Base-by-base conservation (phyloP, 2,888 invertebrate species). In the Trissolcus brochymenae region DNA sequence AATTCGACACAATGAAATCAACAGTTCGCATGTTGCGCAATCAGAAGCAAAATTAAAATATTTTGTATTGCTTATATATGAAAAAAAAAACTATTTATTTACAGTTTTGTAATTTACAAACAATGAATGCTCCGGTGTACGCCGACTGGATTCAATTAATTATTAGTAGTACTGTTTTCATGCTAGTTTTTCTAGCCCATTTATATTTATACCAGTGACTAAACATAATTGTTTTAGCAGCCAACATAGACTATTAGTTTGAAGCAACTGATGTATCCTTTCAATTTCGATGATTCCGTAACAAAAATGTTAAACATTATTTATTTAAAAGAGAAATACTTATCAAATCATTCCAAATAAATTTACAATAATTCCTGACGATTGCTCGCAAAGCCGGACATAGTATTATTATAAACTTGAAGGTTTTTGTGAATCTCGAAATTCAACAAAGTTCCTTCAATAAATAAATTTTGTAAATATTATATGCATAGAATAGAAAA, bases 401-500 rank as follows among this genome's bases (percentile, higher is more conserved):
- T 74, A 67, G 74, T 73, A 74, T 66, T 73, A 73, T 66, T 66
- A 16, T 14, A 46, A 66, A 29, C 43, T 56, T 61, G 19, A 67
- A 67, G 57, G 74, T 61, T 61, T 67, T 74, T 67, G 43, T 16
- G n/a, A 17, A 60, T 41, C 51, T 67, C 25, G 35, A 11, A 41
- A 64, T 60, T 61, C n/a, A 51, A n/a, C 40, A 46, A 53, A 62
- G 17, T 14, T 74, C 57, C 53, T 62, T 67, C 21, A 13, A 72
- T 64, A 14, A 55, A 9, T 72, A 49, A 60, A 60, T 41, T 73
- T 41, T 73, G 67, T 67, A 67, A 41, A 74, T 74, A 74, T 62
- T 21, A 59, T 46, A 46, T 35, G 35, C 35, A 11, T 66, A 46
- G 56, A 56, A 19, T 66, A 62, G 68, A 61, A 9, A 19, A 51